Evolutionary conservation across 2,888 invertebrate genomes (phyloP), one percentile per base, ranked within the genome.

Genomic region (Drosophila borealis): DNA sequence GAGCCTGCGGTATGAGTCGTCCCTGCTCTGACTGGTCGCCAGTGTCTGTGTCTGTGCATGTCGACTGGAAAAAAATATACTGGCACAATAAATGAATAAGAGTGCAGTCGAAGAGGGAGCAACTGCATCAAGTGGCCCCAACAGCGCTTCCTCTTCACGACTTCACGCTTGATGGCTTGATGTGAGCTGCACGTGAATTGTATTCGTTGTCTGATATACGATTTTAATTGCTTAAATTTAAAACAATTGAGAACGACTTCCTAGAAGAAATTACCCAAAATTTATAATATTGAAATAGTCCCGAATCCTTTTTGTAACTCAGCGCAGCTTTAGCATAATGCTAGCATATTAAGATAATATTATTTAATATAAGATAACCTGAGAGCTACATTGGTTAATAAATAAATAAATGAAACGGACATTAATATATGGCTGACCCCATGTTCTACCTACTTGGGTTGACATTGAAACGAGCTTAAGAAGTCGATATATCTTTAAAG

Each of bases 401-500:
- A 17, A 17, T 17, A 17, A 17, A 17, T 17, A 17, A 17, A 21
- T 21, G 1, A 21, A 21, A 21, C 4, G 5, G 5, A 21, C 5
- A 5, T 21, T 21, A 5, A 21, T 21, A 21, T 21, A 21, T 21
- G 4, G 21, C 21, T 21, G 21, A 21, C 19, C 19, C 8, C 17
- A 14, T 4, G 19, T 3, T 25, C 45, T 50, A 54, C 49, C 59
- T 64, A 55, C 72, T 70, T 73, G 55, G 62, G 51, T 65, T 82
- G 86, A 80, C 81, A 86, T 86, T 86, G 82, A 65, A 61, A 61
- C 45, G 29, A 51, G 19, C 48, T 73, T 74, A 41, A 78, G 69
- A 53, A 29, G 13, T 50, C 45, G 39, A 54, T 51, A 39, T 29
- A 8, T 29, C 42, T 66, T 65, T 73, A 80, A 77, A 66, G 68